Conservation (phyloP, 2,888 invertebrate genomes). For the Aphelenchoides bicaudatus region DNA sequence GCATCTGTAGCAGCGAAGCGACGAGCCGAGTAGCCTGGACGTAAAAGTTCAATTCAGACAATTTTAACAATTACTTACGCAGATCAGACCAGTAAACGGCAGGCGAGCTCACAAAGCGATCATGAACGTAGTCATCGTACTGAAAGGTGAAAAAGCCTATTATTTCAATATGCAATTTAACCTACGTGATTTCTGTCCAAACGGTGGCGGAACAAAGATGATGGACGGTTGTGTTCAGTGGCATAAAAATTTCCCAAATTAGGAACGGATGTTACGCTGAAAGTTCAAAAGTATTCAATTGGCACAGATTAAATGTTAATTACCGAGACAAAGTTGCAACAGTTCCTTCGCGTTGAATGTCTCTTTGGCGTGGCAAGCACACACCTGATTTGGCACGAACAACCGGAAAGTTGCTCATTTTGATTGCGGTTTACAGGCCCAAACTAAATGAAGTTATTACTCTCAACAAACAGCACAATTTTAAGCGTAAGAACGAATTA, state of each 20-base stretch:
- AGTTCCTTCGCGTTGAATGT: conserved; percentile 44
- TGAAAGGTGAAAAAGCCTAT: conserved; percentile 23
- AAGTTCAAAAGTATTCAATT: conserved; percentile 11
- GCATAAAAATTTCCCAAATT: conserved; percentile 48
- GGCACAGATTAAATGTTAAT: background rate
- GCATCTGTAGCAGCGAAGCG: conserved; percentile 51
- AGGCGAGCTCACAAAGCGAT: conserved; percentile 45
- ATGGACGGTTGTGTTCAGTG: conserved; percentile 41
- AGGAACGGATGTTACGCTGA: conserved; percentile 57
- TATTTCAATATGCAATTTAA: background rate
- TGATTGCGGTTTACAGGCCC: background rate
- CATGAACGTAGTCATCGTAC: conserved; percentile 49
- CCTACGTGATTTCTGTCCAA: conserved; percentile 49
- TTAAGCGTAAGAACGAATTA: background rate
- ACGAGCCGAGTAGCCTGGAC: conserved; percentile 50
- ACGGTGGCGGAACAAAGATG: conserved; percentile 54
- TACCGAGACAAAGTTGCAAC: conserved; percentile 57
- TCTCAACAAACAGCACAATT: background rate
- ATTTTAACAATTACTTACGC: too few relatives aligned
- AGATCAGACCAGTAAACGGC: conserved; percentile 56
- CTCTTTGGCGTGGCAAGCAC: conserved; percentile 48
- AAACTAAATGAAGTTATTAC: background rate
- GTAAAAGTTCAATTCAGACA: too few relatives aligned
- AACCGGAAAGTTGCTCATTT: conserved; percentile 34
- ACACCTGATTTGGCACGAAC: conserved; percentile 41